phyloP scores from a whole-genome alignment of 2,888 invertebrate species.

The Thereva unica region DNA sequence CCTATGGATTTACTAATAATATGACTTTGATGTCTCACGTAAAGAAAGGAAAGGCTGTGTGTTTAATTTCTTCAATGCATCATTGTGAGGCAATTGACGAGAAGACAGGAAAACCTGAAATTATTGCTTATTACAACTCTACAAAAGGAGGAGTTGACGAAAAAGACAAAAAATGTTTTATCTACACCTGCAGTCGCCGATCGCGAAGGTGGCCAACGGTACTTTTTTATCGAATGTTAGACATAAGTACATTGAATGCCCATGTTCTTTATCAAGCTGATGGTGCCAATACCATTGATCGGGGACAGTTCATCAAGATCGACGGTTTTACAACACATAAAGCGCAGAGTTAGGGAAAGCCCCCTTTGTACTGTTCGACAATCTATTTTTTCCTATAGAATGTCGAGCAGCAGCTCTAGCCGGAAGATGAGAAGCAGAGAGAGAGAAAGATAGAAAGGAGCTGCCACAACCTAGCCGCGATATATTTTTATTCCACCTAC shows the following conservation, averaged over 20 bases:
- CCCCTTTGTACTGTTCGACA: no score
- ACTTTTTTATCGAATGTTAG: constrained; percentile 31
- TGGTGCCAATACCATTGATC: background rate
- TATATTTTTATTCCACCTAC: no score
- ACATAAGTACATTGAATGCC: constrained; percentile 18
- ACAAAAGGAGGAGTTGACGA: constrained; percentile 34
- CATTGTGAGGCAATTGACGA: constrained; percentile 39
- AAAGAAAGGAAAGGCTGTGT: constrained; percentile 42
- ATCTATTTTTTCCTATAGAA: no score
- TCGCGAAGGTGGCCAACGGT: constrained; percentile 44
- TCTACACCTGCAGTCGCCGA: constrained; percentile 42
- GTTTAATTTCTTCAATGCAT: constrained; percentile 44
- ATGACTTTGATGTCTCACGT: constrained; percentile 44
- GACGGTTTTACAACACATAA: constrained; percentile 10
- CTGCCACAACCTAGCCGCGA: no score
- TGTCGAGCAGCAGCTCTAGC: no score
- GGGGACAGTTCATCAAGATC: constrained; percentile 1
- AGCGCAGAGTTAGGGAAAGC: no score
- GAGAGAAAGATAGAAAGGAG: no score
- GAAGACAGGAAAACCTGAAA: constrained; percentile 42
- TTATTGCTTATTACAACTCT: constrained; percentile 45
- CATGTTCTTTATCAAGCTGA: constrained; percentile 1
- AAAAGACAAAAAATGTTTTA: constrained; percentile 44
- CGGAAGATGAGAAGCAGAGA: no score
- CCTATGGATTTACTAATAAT: constrained; percentile 44